Evolutionary conservation across 2,797 vertebrate species (phyloP), one percentile per base, ranked within the genome.

Genomic region (Helicolenus hilgendorfi): DNA sequence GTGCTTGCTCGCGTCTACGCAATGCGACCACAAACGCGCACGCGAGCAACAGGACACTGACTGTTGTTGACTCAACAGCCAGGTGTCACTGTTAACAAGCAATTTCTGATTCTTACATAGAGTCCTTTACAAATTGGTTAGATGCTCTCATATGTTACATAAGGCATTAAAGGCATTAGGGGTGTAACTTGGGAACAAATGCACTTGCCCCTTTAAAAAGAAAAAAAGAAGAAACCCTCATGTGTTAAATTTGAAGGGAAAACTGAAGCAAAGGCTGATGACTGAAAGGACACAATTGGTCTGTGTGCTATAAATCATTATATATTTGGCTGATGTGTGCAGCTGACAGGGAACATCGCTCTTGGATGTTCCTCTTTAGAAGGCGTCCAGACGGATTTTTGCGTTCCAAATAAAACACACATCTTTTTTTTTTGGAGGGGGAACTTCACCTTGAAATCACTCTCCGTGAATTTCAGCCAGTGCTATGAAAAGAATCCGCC

Each of bases 401-500:
- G 38, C 2, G 24, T 49, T 64, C 75, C 22, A 77, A 27, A 36
- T 59, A 49, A 81, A 87, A 70, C 58, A 77, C 22, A 31, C 22
- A 59, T 18, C 2, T 4, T 35, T 10, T 11, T 41, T 71, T 45
- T 45, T 15, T 15, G 41, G 14, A 24, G 29, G 45, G 29, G 45
- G 5, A 22, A 24, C 27, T 27, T 58, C 56, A 64, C 72, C 64
- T 82, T 59, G 22, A 56, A 80, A 77, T 67, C 56, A 31, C 58
- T 73, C 64, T 11, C 27, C 27, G 31, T 71, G 69, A 59, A 76
- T 81, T 67, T 24, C 29, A 85, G 62, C 33, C 67, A 71, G 56
- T 15, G 65, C 49, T 3, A 29, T 67, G 63, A 76, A 79, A 84
- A 2, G 69, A 91, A 81, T 84, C 72, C 33, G 2, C 2, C 82